Evolutionary conservation across 2,888 invertebrate species (phyloP).

Genomic region (Aphidius colemani): DNA sequence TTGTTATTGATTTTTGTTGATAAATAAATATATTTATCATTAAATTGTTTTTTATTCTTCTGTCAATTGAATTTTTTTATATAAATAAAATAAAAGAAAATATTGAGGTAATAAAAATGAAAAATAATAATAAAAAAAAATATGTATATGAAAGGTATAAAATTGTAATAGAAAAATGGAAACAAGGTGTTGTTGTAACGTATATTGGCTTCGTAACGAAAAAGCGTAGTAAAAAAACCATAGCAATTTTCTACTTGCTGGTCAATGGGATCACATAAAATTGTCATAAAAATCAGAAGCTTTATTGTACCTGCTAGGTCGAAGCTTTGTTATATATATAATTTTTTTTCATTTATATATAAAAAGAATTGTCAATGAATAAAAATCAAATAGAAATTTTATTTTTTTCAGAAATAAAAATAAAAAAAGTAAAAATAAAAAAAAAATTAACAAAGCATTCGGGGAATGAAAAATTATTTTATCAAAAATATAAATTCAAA

Average conservation of each 20-base stretch:
- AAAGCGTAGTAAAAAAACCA: constrained; percentile 6
- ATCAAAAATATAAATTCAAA: too few species aligned
- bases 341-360: constrained; percentile 7
- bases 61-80: constrained; percentile 4
- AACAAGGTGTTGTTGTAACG: constrained; percentile 6
- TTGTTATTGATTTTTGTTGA: too few species aligned
- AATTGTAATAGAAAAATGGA: constrained; percentile 1
- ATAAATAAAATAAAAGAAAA: not conserved
- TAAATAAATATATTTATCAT: too few species aligned
- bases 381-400: constrained; percentile 12
- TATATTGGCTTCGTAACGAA: not conserved
- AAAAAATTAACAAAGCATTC: not conserved
- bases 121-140: not conserved
- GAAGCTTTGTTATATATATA: not conserved
- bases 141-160: not conserved
- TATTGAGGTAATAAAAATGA: not conserved
- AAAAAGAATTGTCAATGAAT: constrained; percentile 13
- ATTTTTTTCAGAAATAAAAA: not conserved
- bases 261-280: constrained; percentile 23
- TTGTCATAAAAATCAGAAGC: constrained; percentile 21
- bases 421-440: not conserved
- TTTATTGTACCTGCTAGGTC: constrained; percentile 16
- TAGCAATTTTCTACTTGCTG: constrained; percentile 21
- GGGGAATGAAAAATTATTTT: too few species aligned
- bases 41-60: not conserved